Conservation (phyloP, 2,888 invertebrate genomes). For the Drosophila acutilabella region DNA sequence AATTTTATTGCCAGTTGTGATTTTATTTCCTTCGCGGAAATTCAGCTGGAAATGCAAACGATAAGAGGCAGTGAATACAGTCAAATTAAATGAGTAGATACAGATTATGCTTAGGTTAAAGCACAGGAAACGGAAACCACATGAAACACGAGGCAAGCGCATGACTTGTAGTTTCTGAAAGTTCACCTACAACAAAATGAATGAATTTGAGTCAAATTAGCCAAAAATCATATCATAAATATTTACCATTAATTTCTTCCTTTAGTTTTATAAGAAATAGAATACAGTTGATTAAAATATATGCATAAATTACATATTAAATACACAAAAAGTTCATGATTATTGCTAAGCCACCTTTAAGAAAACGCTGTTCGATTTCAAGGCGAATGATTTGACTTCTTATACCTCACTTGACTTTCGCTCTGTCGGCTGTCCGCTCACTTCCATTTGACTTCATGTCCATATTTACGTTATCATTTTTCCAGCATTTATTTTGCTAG, state of each 20-base stretch:
- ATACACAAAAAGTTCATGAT: no score
- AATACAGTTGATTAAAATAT: no score
- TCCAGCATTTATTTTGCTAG: slow-evolving; percentile 74
- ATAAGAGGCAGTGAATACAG: not conserved
- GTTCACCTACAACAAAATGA: not conserved
- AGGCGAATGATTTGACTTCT: not conserved
- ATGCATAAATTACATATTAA: no score
- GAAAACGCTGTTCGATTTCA: no score
- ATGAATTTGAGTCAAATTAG: no score
- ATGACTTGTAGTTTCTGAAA: not conserved
- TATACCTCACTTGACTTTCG: slow-evolving; percentile 1
- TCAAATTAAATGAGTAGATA: not conserved
- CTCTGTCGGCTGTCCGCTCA: not conserved
- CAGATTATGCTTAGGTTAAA: not conserved
- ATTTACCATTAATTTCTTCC: no score
- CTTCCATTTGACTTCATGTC: slow-evolving; percentile 30
- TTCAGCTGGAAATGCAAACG: slow-evolving; percentile 39
- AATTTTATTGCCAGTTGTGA: slow-evolving; percentile 64
- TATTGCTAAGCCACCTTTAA: no score
- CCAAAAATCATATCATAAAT: not conserved
- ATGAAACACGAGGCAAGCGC: not conserved
- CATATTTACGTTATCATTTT: slow-evolving; percentile 72
- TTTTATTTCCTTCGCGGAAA: slow-evolving; percentile 58
- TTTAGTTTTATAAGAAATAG: no score
- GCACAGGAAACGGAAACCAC: not conserved